These are phyloP conservation scores for Creontiades dilutus DNA, from an alignment of 2,888 invertebrate genomes.

Conservation along the genomic window DNA sequence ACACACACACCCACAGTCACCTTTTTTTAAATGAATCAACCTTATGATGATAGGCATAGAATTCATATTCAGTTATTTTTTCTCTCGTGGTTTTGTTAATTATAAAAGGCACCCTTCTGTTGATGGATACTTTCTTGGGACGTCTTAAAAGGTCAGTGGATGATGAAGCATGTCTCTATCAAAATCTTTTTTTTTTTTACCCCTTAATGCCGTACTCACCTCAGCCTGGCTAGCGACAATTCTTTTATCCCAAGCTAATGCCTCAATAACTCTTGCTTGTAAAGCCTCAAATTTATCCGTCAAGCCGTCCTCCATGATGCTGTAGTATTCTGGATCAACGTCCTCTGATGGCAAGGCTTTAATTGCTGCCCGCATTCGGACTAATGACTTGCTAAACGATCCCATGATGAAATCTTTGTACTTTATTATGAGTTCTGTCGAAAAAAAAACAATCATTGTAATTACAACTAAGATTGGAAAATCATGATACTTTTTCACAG, in stretches of 20 bases:
- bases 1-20: no score
- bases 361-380: slow-evolving; percentile 13
- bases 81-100: no score
- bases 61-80: no score
- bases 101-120: no score
- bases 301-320: slow-evolving; percentile 49
- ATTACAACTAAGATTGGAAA: no score
- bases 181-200: background rate
- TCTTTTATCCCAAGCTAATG: slow-evolving; percentile 50
- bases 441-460: background rate
- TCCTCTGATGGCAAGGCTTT: slow-evolving; percentile 52
- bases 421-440: slow-evolving; percentile 44
- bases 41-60: no score
- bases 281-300: slow-evolving; percentile 52
- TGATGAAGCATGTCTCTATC: no score
- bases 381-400: slow-evolving; percentile 40
- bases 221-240: background rate
- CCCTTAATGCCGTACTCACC: background rate
- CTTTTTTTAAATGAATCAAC: no score
- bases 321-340: slow-evolving; percentile 62
- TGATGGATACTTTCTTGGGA: no score
- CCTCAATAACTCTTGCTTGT: slow-evolving; percentile 21
- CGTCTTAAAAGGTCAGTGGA: no score
- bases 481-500: no score
- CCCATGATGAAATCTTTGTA: slow-evolving; percentile 5